Percentiles rank a stretch among this genome's conserved stretches.
phyloP scores from a whole-genome alignment of 2,113 vertebrate species.

The Silurus meridionalis region DNA sequence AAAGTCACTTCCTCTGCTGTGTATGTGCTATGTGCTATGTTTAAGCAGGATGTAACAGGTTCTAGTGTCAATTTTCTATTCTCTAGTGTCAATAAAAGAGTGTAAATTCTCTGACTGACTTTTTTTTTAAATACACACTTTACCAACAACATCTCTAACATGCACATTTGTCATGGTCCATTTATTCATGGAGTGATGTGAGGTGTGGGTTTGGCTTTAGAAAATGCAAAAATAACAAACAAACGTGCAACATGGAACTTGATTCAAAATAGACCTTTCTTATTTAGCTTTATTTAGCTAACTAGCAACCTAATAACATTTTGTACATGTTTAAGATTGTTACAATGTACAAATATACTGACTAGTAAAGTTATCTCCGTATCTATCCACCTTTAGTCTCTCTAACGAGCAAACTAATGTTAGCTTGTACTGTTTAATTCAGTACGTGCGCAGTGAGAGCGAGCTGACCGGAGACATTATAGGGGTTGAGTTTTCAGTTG shows the following conservation, averaged over 20 bases:
- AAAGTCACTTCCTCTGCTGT: neutral
- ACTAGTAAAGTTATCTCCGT: neutral
- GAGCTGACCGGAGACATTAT: neutral
- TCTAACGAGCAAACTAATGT: neutral
- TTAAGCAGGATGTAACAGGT: neutral
- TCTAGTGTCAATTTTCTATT: neutral
- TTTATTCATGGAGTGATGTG: neutral
- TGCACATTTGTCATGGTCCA: neutral
- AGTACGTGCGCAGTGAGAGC: neutral
- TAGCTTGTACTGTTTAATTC: neutral
- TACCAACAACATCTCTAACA: neutral
- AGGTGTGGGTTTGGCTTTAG: neutral
- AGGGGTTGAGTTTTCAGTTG: neutral
- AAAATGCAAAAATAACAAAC: neutral
- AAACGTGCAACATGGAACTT: neutral
- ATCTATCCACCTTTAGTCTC: neutral
- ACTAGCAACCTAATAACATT: too few species aligned
- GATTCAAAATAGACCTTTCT: too few species aligned
- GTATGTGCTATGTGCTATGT: neutral
- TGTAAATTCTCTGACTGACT: too few species aligned
- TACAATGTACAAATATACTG: neutral
- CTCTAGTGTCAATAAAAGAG: too few species aligned
- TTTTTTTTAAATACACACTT: neutral
- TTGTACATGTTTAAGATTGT: neutral
- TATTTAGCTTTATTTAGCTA: too few species aligned